phyloP scores from a whole-genome alignment of 2,113 vertebrate genomes.

The Myxocyprinus asiaticus region DNA sequence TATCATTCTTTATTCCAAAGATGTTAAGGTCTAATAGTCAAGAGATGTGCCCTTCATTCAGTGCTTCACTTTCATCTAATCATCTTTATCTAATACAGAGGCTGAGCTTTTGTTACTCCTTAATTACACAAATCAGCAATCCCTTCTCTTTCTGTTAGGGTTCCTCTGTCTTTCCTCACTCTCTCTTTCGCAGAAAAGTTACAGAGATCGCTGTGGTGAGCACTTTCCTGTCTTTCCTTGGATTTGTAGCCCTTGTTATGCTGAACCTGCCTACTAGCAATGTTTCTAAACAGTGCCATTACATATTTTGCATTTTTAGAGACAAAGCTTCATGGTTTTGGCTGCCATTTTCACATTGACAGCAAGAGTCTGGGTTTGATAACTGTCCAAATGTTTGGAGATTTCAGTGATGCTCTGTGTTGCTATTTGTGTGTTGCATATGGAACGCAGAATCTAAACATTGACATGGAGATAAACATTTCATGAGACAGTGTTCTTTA shows the following conservation, averaged over 20 bases:
- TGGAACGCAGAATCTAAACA: neutral
- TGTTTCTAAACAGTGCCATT: slow-evolving; percentile 64
- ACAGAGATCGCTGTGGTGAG: slow-evolving; percentile 43
- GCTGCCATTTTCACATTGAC: slow-evolving; percentile 42
- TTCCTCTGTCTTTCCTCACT: neutral
- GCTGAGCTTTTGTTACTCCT: neutral
- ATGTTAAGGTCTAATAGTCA: neutral
- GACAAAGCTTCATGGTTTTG: slow-evolving; percentile 64
- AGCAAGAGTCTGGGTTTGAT: slow-evolving; percentile 49
- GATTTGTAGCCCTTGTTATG: slow-evolving; percentile 63
- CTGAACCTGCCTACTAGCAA: slow-evolving; percentile 64
- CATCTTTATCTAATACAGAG: neutral
- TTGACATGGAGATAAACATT: neutral
- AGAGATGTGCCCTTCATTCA: neutral
- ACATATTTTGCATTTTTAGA: slow-evolving; percentile 60
- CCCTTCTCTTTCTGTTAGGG: too few relatives aligned
- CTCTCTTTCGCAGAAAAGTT: slow-evolving; percentile 56
- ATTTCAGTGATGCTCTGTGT: neutral
- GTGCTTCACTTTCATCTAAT: neutral
- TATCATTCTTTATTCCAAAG: slow-evolving; percentile 46
- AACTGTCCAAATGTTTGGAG: slow-evolving; percentile 24
- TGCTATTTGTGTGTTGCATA: slow-evolving; percentile 2
- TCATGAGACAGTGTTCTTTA: neutral
- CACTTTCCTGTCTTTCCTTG: slow-evolving; percentile 53
- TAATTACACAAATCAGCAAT: too few relatives aligned